These are phyloP conservation scores for Erpetoichthys calabaricus DNA, from an alignment of 2,797 vertebrate species.

Conservation along the genomic window DNA sequence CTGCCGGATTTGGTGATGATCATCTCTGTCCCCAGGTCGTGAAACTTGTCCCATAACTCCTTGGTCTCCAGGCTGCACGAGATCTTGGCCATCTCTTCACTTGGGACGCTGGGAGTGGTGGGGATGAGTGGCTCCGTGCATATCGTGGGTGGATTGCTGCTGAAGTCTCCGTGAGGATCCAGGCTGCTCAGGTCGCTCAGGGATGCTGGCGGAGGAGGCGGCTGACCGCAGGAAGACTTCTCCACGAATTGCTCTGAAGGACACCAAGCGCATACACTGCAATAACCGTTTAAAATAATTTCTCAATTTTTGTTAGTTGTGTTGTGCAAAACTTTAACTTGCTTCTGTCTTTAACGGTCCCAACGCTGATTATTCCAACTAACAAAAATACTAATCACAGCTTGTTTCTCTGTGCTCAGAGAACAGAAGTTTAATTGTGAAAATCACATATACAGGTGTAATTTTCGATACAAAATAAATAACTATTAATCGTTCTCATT, in stretches of 20 bases:
- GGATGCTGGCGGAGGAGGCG: conserved; percentile 9
- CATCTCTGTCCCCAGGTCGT: conserved; percentile 94
- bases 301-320: no score
- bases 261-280: neutral
- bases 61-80: conserved; percentile 90
- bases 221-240: conserved; percentile 79
- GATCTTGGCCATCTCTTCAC: conserved; percentile 95
- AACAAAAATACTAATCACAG: no score
- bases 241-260: conserved; percentile 89
- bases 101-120: conserved; percentile 75
- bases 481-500: no score
- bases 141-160: conserved; percentile 35
- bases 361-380: no score
- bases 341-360: no score
- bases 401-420: no score
- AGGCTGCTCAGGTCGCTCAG: conserved; percentile 66
- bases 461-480: no score
- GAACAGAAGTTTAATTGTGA: no score
- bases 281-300: no score
- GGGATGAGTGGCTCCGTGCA: conserved; percentile 93
- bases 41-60: conserved; percentile 96
- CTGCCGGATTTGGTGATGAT: conserved; percentile 97
- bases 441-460: no score
- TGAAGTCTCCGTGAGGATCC: conserved; percentile 67
- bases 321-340: no score